phyloP scores from a whole-genome alignment of 2,888 invertebrate genomes.

The Mimas tiliae region DNA sequence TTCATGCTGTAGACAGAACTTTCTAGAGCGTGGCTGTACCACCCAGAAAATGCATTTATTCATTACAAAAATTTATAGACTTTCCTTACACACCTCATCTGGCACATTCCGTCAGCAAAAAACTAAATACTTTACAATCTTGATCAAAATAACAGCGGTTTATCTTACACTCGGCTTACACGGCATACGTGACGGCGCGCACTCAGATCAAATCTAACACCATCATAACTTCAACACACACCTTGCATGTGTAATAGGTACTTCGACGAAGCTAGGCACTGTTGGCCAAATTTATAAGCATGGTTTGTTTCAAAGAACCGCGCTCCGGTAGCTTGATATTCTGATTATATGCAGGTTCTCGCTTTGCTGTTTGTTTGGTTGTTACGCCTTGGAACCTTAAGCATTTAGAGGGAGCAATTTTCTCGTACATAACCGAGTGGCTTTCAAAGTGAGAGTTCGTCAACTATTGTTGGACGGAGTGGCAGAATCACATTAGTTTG shows the following conservation, averaged over 20 bases:
- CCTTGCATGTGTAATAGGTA: neutral
- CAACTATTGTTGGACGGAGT: no score
- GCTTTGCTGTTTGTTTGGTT: neutral
- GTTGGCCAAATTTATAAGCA: neutral
- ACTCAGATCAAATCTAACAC: slow-evolving; percentile 25
- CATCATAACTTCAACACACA: slow-evolving; percentile 19
- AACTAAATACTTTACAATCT: neutral
- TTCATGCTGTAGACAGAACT: no score
- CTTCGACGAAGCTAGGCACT: neutral
- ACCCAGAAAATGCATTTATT: no score
- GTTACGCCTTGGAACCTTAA: neutral
- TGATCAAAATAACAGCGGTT: neutral
- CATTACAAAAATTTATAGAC: neutral
- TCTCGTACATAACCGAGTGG: no score
- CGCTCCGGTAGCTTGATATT: neutral
- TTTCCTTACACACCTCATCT: neutral
- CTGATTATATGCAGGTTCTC: neutral
- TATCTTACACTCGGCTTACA: neutral
- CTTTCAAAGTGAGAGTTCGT: no score
- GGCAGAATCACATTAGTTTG: no score
- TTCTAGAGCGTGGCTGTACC: no score
- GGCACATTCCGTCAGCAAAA: neutral
- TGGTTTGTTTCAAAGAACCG: neutral
- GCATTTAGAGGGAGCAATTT: neutral
- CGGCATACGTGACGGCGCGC: neutral